Conservation (phyloP, 2,113 vertebrate genomes). For the Plecturocebus donacophilus region DNA sequence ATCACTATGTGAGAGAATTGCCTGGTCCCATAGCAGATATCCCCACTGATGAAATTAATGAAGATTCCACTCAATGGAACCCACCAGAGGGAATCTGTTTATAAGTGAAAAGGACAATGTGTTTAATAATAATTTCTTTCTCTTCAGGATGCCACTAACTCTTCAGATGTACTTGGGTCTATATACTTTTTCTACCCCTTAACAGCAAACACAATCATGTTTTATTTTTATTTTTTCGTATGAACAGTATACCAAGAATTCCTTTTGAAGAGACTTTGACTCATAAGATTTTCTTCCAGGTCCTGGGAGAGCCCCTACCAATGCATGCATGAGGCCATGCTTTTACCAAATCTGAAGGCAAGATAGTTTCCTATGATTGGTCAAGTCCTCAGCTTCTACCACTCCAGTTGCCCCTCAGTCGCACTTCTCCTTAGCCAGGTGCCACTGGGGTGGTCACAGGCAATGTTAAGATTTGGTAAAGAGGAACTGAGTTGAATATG, state of each 20-base stretch:
- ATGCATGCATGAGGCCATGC: neutral
- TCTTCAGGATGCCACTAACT: slow-evolving; percentile 33
- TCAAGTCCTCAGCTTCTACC: neutral
- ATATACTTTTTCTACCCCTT: slow-evolving; percentile 19
- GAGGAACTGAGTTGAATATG: neutral
- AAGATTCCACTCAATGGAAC: slow-evolving; percentile 32
- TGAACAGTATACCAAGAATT: neutral
- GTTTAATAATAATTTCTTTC: neutral
- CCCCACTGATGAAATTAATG: slow-evolving; percentile 62
- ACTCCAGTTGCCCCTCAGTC: neutral
- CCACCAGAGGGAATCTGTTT: slow-evolving; percentile 53
- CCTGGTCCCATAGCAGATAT: neutral
- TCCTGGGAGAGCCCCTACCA: neutral
- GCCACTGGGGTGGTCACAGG: too few species aligned
- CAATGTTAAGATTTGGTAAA: neutral
- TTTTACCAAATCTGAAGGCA: neutral
- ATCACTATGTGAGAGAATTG: slow-evolving; percentile 27
- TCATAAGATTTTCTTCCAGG: neutral
- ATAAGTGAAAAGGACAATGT: slow-evolving; percentile 19
- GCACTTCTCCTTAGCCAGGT: neutral
- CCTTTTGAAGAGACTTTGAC: neutral
- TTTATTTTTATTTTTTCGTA: neutral
- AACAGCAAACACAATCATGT: neutral
- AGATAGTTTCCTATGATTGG: neutral
- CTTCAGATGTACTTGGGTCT: slow-evolving; percentile 28